Evolutionary conservation across 2,888 invertebrate genomes (phyloP).

Genomic region (Drosophila peninsularis): DNA sequence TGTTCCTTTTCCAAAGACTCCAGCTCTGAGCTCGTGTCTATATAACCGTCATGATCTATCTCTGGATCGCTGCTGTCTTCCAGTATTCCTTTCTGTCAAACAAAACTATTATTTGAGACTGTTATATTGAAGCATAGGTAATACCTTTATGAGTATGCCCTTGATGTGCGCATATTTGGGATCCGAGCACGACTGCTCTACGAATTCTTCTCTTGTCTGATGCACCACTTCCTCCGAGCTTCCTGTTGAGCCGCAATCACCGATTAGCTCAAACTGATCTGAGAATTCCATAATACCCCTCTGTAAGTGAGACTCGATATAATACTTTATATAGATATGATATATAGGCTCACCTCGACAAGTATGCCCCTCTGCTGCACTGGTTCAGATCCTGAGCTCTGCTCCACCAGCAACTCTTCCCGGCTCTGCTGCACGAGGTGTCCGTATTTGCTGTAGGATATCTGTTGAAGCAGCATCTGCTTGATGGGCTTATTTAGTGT

Average conservation of each 20-base stretch:
- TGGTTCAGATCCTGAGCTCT: not conserved
- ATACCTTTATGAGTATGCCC: slow-evolving; percentile 21
- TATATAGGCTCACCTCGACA: slow-evolving; percentile 31
- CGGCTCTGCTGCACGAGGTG: slow-evolving; percentile 21
- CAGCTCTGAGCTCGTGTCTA: not conserved
- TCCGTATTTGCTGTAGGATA: not conserved
- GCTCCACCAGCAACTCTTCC: slow-evolving; percentile 21
- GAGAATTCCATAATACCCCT: slow-evolving; percentile 6
- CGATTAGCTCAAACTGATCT: slow-evolving; percentile 3
- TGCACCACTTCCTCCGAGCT: not conserved
- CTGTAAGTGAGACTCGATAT: slow-evolving; percentile 7
- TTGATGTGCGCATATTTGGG: not conserved
- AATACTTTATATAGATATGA: not conserved
- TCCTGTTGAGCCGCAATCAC: not conserved
- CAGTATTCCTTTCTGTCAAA: slow-evolving; percentile 17
- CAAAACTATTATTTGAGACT: accelerated
- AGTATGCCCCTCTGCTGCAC: slow-evolving; percentile 23
- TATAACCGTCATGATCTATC: not conserved
- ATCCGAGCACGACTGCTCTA: not conserved
- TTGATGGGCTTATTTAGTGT: not conserved
- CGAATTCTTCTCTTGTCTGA: slow-evolving; percentile 1
- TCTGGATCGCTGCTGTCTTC: not conserved
- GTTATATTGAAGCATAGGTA: no score
- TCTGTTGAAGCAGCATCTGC: not conserved
- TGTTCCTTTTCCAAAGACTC: not conserved